Evolutionary conservation across 1,140 invertebrate genomes (phyloP).

Genomic region (Drosophila azteca): DNA sequence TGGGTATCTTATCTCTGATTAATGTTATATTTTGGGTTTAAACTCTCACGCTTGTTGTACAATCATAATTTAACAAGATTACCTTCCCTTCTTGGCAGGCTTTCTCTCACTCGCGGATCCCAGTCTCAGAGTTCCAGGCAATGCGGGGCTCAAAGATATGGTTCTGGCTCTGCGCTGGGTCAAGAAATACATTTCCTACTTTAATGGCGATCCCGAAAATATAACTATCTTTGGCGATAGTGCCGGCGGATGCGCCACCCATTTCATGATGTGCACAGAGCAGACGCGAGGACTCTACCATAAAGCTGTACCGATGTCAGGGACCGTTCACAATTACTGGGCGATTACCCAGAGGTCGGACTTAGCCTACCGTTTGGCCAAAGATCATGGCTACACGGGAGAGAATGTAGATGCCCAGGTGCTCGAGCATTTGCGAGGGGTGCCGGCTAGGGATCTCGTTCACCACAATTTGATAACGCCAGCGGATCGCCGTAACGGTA

Average conservation of each 20-base stretch:
- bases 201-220: slow-evolving; percentile 80
- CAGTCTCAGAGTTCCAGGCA: slow-evolving; percentile 84
- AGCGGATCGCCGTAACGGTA: slow-evolving; percentile 57
- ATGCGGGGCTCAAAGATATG: slow-evolving; percentile 86
- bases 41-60: background rate
- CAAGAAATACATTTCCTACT: slow-evolving; percentile 78
- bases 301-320: slow-evolving; percentile 86
- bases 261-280: slow-evolving; percentile 70
- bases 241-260: slow-evolving; percentile 78
- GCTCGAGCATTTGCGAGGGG: slow-evolving; percentile 73
- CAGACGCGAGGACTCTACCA: slow-evolving; percentile 85
- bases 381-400: slow-evolving; percentile 54
- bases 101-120: slow-evolving; percentile 85
- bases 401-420: slow-evolving; percentile 73
- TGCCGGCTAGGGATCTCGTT: slow-evolving; percentile 53
- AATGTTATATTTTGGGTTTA: background rate
- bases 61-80: too few relatives aligned
- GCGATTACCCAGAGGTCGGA: slow-evolving; percentile 83
- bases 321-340: slow-evolving; percentile 84
- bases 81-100: slow-evolving; percentile 73
- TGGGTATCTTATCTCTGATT: slow-evolving; percentile 20
- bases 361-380: slow-evolving; percentile 61
- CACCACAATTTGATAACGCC: slow-evolving; percentile 37
- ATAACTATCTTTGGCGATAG: slow-evolving; percentile 83
- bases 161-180: slow-evolving; percentile 84